Evolutionary conservation across 2,888 invertebrate genomes (phyloP).

Genomic region (Conistra vaccinii): DNA sequence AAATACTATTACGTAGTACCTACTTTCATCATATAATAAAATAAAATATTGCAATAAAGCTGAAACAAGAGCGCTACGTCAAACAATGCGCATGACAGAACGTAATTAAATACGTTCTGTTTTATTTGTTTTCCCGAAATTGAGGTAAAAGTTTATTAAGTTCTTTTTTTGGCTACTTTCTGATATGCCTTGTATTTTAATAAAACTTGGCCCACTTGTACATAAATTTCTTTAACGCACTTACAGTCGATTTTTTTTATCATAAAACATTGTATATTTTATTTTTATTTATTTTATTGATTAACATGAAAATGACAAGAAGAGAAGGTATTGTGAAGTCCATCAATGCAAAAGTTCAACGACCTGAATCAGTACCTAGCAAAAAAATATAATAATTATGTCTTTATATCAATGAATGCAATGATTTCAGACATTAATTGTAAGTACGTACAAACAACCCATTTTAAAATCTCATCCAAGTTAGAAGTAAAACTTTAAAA

Average conservation of each 20-base stretch:
- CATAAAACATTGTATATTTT: too few species aligned
- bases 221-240: neutral
- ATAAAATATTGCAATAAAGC: constrained; percentile 43
- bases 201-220: neutral
- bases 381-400: too few species aligned
- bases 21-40: constrained; percentile 27
- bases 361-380: too few species aligned
- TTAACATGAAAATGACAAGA: too few species aligned
- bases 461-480: neutral
- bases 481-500: constrained; percentile 3
- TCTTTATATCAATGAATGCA: too few species aligned
- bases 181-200: too few species aligned
- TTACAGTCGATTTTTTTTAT: too few species aligned
- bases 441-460: neutral
- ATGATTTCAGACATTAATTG: too few species aligned
- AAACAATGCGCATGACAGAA: constrained; percentile 34
- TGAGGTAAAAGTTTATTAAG: neutral
- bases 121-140: constrained; percentile 10
- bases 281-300: too few species aligned
- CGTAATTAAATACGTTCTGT: constrained; percentile 27
- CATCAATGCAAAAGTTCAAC: too few species aligned
- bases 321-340: too few species aligned
- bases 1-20: constrained; percentile 1
- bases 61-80: neutral
- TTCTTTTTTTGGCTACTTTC: neutral